Conservation (phyloP, 1,140 invertebrate genomes). For the Pentalonia nigronervosa region DNA sequence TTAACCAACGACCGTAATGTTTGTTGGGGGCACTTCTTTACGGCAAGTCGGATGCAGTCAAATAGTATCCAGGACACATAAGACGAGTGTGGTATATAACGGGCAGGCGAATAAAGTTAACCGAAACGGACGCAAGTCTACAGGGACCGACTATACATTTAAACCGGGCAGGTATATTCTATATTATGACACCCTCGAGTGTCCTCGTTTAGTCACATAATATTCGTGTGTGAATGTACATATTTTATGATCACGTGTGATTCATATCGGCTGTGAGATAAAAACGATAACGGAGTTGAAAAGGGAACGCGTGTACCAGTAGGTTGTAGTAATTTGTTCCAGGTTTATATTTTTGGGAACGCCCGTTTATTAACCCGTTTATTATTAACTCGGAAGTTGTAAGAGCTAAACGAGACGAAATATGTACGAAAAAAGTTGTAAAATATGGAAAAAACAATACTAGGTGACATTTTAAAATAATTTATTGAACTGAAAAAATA, state of each 20-base stretch:
- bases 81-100: background rate
- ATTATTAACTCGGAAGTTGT: too few species aligned
- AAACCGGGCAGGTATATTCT: background rate
- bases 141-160: background rate
- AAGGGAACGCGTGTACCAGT: background rate
- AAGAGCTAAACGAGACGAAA: too few species aligned
- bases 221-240: background rate
- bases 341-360: too few species aligned
- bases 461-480: too few species aligned
- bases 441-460: too few species aligned
- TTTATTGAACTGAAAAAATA: too few species aligned
- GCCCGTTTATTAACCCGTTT: too few species aligned
- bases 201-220: background rate
- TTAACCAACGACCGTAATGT: background rate
- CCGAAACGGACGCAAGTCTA: background rate
- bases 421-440: too few species aligned
- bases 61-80: background rate
- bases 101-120: background rate
- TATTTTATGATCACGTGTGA: background rate
- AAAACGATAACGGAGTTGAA: background rate
- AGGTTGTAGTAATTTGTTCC: background rate
- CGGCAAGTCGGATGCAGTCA: background rate
- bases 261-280: background rate
- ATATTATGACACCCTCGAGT: background rate
- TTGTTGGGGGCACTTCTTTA: background rate